These are phyloP conservation scores for Varanus salvator DNA, from an alignment of 2,113 vertebrate genomes.

Conservation along the genomic window DNA sequence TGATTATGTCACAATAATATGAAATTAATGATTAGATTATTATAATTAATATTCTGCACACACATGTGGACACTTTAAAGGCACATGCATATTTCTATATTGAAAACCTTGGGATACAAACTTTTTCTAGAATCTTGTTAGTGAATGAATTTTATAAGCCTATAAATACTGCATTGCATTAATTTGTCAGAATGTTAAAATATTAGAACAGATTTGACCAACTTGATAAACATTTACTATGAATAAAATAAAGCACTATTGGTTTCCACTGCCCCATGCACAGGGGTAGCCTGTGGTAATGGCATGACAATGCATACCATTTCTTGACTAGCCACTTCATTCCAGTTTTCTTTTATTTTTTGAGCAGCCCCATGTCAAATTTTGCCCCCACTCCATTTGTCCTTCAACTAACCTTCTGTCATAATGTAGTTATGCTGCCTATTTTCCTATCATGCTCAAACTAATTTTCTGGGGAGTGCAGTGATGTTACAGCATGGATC, in stretches of 20 bases:
- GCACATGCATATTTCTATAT: not conserved
- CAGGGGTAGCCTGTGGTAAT: not conserved
- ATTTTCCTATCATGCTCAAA: not conserved
- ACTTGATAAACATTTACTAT: not conserved
- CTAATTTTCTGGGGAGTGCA: not conserved
- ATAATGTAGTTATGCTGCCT: not conserved
- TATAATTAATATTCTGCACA: too few species aligned
- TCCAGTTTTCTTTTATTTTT: not conserved
- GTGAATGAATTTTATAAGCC: not conserved
- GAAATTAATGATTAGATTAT: too few species aligned
- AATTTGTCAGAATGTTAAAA: not conserved
- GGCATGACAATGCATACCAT: not conserved
- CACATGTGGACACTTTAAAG: not conserved
- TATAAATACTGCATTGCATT: not conserved
- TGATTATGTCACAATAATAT: not conserved
- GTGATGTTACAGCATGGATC: not conserved
- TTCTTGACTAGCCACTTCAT: not conserved
- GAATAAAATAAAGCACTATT: not conserved
- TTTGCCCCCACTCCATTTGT: not conserved
- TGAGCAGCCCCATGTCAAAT: not conserved
- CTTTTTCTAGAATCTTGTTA: not conserved
- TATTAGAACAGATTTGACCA: not conserved
- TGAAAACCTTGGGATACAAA: not conserved
- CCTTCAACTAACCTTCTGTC: not conserved
- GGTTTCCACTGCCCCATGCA: not conserved